Base-by-base conservation (phyloP, 2,113 vertebrate species). In the Lonchura striata region DNA sequence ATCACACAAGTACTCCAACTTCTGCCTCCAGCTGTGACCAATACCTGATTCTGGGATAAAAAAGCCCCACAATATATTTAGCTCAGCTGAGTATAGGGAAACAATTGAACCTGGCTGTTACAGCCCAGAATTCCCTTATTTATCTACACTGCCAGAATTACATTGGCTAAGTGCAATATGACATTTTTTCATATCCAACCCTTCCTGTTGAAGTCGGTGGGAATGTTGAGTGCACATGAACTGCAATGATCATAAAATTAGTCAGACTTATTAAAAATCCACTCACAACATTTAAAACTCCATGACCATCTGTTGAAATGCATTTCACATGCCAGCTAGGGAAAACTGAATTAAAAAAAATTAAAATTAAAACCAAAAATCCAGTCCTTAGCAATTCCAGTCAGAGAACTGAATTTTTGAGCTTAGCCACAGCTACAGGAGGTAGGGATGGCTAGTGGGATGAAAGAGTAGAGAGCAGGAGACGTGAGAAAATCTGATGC, bases 181-280 rank as follows among this genome's bases (percentile, higher is more conserved):
- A 91, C 20, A 35, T 77, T 89, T 88, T 93, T 91, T 82, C 37
- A 61, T 53, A 44, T 82, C 60, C 82, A 96, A 28, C 15, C 33
- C 70, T 86, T 87, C 33, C 86, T 41, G 47, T 41, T 57, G 80
- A 87, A 95, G 70, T 93, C 28, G 20, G 44, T 57, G 42, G 52
- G 88, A 94, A 93, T 82, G 72, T 42, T 77, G 88, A 92, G 33
- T 31, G 33, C 90, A 92, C 76, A 84, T 90, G 59, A 94, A 92
- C 90, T 91, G 71, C 85, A 94, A 46, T 86, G 82, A 88, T 95
- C 91, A 90, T 94, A 96, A 96, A 95, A 96, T 97, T 95, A 95
- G 94, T 74, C 93, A 95, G 93, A 93, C 95, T 95, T 97, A 97
- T 97, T 96, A 97, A 96, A 96, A 97, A 96, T 92, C 81, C 71